Base-by-base conservation (phyloP, 2,113 vertebrate genomes). In the Mola mola region DNA sequence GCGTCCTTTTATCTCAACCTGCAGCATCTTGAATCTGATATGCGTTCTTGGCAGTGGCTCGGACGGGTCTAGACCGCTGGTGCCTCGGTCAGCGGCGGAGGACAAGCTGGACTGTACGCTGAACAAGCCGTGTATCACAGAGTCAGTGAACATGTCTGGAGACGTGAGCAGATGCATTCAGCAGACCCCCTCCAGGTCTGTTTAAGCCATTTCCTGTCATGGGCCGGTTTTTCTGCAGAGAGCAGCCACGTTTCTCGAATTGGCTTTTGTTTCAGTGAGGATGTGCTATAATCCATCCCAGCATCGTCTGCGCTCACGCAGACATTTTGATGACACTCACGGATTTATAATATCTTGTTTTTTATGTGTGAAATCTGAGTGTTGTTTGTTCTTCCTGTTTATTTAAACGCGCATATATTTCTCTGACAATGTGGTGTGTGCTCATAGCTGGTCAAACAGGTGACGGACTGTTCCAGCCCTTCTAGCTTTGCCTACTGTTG, bases 201-300 rank as follows among this genome's bases (percentile, higher is more conserved):
- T 57, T 85, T 81, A 55, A 73, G 72, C 9, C 41, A 83, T 89
- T 77, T 82, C 71, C 69, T 62, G 15, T 25, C 26, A 7, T 3
- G 28, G 58, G 42, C 41, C 4, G 5, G 38, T 69, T 62, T 46
- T 50, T 42, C 20, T 33, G 2, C 15, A 60, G 44, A 59, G 29
- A 77, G 59, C 63, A 7, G 55, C 61, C 62, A 67, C 81, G 79
- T 85, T 87, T 89, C 65, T 74, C 71, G 84, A 88, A 88, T 87
- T 88, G 84, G 65, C 73, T 58, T 65, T 84, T 84, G 72, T 66
- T 73, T 59, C 4, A 21, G 52, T 9, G 19, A 26, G 64, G 64
- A 38, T 62, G 65, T 53, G 79, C 50, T 13, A 44, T 73, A 34
- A 77, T 64, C 69, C 61, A 31, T 61, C 44, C 56, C 4, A 17